Evolutionary conservation across 2,797 vertebrate species (phyloP).

Genomic region (Fringilla coelebs): DNA sequence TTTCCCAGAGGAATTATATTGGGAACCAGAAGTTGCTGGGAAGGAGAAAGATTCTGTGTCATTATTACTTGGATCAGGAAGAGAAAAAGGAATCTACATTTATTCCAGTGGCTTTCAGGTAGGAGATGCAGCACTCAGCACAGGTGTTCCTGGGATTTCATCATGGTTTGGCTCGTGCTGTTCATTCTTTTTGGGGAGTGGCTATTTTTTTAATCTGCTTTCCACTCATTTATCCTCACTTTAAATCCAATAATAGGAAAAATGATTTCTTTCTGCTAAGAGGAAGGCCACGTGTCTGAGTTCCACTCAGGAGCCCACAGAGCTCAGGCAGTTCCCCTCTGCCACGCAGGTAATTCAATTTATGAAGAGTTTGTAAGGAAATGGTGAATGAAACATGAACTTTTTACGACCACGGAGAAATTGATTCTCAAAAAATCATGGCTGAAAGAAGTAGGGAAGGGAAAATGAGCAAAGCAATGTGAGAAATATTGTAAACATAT

Average conservation of each 20-base stretch:
- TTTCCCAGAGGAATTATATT: not conserved
- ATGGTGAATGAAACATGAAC: not conserved
- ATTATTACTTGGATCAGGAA: not conserved
- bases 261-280: not conserved
- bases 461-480: constrained; percentile 3
- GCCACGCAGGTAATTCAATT: constrained; percentile 30
- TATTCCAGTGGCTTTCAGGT: not conserved
- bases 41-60: not conserved
- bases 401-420: not conserved
- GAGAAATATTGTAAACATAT: constrained; percentile 2
- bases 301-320: not conserved
- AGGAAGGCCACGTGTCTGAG: not conserved
- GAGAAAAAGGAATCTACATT: not conserved
- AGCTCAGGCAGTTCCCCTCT: not conserved
- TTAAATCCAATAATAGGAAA: not conserved
- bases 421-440: not conserved
- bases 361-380: not conserved
- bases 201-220: not conserved
- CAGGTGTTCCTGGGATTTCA: not conserved
- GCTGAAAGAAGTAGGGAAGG: not conserved
- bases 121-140: not conserved
- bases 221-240: not conserved
- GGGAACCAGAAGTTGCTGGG: not conserved
- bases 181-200: not conserved
- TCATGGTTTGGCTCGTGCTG: not conserved